Conservation (phyloP, 2,888 invertebrate genomes). For the Pomacea canaliculata region DNA sequence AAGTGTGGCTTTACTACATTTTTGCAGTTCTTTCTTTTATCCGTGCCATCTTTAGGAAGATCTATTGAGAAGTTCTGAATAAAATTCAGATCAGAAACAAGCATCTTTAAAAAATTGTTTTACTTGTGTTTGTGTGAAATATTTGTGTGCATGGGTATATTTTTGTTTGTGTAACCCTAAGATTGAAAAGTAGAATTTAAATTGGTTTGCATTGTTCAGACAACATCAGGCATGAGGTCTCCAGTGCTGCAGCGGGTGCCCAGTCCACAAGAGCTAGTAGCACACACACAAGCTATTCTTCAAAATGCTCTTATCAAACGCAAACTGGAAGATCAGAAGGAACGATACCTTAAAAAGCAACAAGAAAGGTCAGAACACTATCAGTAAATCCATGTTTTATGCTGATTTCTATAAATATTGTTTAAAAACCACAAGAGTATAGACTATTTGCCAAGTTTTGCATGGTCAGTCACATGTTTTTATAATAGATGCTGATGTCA, state of each 20-base stretch:
- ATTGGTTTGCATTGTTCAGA: conserved; percentile 9
- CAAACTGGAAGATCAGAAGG: conserved; percentile 88
- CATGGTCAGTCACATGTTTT: neutral
- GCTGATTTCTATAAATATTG: neutral
- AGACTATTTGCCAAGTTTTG: neutral
- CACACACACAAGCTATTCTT: conserved; percentile 88
- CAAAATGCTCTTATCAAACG: conserved; percentile 89
- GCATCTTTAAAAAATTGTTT: too few relatives aligned
- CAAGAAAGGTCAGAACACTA: conserved; percentile 54
- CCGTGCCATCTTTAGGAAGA: neutral
- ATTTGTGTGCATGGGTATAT: too few relatives aligned
- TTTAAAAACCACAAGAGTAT: neutral
- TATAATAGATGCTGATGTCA: too few relatives aligned
- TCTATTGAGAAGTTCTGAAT: too few relatives aligned
- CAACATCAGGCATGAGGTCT: conserved; percentile 36
- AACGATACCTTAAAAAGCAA: conserved; percentile 85
- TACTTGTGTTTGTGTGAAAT: too few relatives aligned
- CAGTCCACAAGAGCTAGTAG: conserved; percentile 86
- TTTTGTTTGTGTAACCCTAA: too few relatives aligned
- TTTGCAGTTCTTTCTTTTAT: neutral
- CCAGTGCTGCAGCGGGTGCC: conserved; percentile 65
- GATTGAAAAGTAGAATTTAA: too few relatives aligned
- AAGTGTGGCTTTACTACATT: neutral
- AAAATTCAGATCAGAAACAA: too few relatives aligned
- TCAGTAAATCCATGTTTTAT: neutral